These are phyloP conservation scores for Neodontobutis hainanensis DNA, from an alignment of 2,113 vertebrate species.

Conservation along the genomic window DNA sequence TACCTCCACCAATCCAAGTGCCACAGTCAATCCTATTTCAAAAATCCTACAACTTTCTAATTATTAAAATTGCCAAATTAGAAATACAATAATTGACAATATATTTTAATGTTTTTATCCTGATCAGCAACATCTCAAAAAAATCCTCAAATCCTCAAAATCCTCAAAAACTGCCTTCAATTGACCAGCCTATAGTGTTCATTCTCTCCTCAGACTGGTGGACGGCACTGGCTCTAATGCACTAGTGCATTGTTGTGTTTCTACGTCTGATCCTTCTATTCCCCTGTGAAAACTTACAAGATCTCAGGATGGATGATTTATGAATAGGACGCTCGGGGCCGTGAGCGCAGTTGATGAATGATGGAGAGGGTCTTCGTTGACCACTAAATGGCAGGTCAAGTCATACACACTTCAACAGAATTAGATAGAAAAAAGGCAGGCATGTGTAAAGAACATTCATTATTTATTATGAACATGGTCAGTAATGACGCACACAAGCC, in stretches of 20 bases:
- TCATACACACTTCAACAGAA: constrained; percentile 11
- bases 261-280: background rate
- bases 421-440: constrained; percentile 6
- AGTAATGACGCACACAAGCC: constrained; percentile 22
- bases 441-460: constrained; percentile 38
- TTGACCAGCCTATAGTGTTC: too few relatives aligned
- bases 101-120: too few relatives aligned
- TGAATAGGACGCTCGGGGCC: constrained; percentile 37
- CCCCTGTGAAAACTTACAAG: constrained; percentile 19
- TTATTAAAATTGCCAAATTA: too few relatives aligned
- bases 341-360: constrained; percentile 32
- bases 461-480: constrained; percentile 57
- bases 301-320: constrained; percentile 45
- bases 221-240: background rate
- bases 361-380: constrained; percentile 29
- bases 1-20: too few relatives aligned
- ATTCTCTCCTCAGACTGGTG: too few relatives aligned
- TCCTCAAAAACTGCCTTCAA: too few relatives aligned
- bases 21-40: too few relatives aligned
- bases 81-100: too few relatives aligned
- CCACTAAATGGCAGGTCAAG: constrained; percentile 38
- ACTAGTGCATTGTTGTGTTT: background rate
- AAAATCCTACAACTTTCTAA: too few relatives aligned
- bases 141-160: too few relatives aligned
- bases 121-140: too few relatives aligned